These are phyloP conservation scores for Musca domestica DNA, from an alignment of 1,140 invertebrate genomes.

Conservation along the genomic window DNA sequence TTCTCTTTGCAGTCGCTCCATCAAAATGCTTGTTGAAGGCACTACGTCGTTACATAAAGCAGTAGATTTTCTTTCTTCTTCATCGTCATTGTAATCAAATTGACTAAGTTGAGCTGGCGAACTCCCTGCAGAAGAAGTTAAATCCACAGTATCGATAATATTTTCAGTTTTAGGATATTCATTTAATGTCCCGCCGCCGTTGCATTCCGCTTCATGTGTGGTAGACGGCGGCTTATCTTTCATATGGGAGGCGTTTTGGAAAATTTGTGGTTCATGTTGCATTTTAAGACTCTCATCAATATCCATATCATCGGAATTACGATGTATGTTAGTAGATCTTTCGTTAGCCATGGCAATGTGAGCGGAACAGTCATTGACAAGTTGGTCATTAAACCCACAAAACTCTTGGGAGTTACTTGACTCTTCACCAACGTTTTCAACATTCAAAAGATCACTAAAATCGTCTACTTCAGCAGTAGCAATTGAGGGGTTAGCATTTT, in stretches of 20 bases:
- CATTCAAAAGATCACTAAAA: constrained; percentile 1
- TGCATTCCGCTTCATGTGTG: background rate
- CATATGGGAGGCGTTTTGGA: constrained; percentile 39
- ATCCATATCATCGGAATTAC: constrained; percentile 51
- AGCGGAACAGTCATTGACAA: background rate
- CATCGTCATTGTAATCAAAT: constrained; percentile 34
- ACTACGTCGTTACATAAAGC: background rate
- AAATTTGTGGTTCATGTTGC: constrained; percentile 48
- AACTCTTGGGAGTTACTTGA: constrained; percentile 40
- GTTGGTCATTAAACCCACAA: constrained; percentile 37
- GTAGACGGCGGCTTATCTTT: background rate
- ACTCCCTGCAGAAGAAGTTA: constrained; percentile 44
- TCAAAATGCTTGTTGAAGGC: constrained; percentile 13
- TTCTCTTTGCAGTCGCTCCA: constrained; percentile 27
- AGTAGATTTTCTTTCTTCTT: no score
- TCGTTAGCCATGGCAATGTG: background rate
- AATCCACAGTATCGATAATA: constrained; percentile 45
- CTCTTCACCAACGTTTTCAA: constrained; percentile 34
- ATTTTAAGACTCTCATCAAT: constrained; percentile 46
- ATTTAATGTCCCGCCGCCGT: background rate
- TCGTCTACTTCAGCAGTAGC: constrained; percentile 7
- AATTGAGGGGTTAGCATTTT: constrained; percentile 14
- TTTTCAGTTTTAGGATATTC: constrained; percentile 30
- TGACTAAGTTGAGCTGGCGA: constrained; percentile 36
- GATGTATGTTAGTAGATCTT: constrained; percentile 27